Evolutionary conservation across 2,113 vertebrate genomes (phyloP).

Genomic region (Girardinichthys multiradiatus): DNA sequence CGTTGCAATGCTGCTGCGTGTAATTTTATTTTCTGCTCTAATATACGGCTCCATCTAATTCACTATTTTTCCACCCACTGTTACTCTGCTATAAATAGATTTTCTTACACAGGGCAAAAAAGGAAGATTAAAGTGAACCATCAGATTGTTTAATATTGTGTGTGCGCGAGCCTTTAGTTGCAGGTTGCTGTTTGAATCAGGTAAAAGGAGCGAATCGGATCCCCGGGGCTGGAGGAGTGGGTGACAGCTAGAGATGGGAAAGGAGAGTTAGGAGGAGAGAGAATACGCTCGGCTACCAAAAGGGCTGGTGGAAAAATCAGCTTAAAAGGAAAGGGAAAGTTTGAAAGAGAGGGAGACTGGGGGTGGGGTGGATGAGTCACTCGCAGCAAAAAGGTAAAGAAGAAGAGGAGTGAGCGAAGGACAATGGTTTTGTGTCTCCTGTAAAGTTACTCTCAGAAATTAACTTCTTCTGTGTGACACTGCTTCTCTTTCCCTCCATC

Average conservation of each 20-base stretch:
- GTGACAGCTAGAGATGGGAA: conserved; percentile 46
- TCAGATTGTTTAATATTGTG: background rate
- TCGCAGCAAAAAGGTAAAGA: conserved; percentile 26
- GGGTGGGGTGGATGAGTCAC: conserved; percentile 60
- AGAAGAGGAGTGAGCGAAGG: conserved; percentile 24
- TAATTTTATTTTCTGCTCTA: background rate
- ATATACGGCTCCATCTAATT: conserved; percentile 37
- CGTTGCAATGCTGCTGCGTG: background rate
- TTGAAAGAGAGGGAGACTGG: background rate
- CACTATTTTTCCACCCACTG: conserved; percentile 25
- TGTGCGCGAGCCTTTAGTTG: background rate
- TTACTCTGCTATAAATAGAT: background rate
- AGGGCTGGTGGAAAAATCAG: conserved; percentile 60
- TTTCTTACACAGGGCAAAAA: background rate
- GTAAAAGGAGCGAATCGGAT: conserved; percentile 36
- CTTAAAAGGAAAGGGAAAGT: conserved; percentile 48
- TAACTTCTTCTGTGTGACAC: background rate
- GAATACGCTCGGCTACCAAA: conserved; percentile 48
- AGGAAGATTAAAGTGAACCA: conserved; percentile 12
- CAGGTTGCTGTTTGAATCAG: conserved; percentile 17
- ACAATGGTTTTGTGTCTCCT: conserved; percentile 20
- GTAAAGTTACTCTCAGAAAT: conserved; percentile 14
- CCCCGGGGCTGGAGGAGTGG: conserved; percentile 37
- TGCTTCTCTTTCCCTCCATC: background rate
- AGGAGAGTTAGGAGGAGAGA: conserved; percentile 34